Percentiles rank a stretch among this genome's conserved stretches.
These are phyloP conservation scores for Epirrhoe tristata DNA, from an alignment of 2,888 invertebrate species.

Conservation along the genomic window DNA sequence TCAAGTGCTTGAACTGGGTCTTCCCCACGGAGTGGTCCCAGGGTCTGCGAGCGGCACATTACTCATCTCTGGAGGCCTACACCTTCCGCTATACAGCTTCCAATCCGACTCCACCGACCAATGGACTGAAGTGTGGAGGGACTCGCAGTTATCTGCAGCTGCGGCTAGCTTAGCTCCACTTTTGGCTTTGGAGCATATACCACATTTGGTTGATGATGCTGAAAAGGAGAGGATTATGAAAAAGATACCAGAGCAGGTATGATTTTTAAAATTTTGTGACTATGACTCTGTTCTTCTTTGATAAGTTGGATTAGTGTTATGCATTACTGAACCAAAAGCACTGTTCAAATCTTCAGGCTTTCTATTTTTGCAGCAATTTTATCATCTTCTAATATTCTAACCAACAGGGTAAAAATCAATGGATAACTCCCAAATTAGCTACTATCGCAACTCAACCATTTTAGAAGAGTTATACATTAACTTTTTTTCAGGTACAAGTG, in stretches of 20 bases:
- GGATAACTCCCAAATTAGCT: not conserved
- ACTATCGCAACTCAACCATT: no score
- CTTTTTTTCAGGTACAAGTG: constrained; percentile 81
- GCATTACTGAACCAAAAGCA: not conserved
- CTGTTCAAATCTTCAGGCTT: constrained; percentile 63
- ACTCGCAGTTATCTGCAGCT: constrained; percentile 81
- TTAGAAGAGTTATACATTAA: not conserved
- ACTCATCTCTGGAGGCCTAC: constrained; percentile 86
- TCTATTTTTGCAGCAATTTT: no score
- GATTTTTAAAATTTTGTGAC: constrained; percentile 2
- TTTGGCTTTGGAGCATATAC: constrained; percentile 83
- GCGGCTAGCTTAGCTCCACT: constrained; percentile 86
- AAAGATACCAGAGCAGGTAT: constrained; percentile 85
- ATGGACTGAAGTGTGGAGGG: constrained; percentile 77
- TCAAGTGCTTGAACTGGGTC: constrained; percentile 87
- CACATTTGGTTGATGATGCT: constrained; percentile 80
- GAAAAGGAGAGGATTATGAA: constrained; percentile 80
- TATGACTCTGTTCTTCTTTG: no score
- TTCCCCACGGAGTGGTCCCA: constrained; percentile 87
- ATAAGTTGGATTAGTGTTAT: no score
- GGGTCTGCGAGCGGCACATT: constrained; percentile 87
- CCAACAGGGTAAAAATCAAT: no score
- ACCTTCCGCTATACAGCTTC: constrained; percentile 80
- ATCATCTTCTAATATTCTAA: no score
- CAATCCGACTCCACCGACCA: constrained; percentile 71